Conservation (phyloP, 2,113 vertebrate species). For the Aplodontia rufa region DNA sequence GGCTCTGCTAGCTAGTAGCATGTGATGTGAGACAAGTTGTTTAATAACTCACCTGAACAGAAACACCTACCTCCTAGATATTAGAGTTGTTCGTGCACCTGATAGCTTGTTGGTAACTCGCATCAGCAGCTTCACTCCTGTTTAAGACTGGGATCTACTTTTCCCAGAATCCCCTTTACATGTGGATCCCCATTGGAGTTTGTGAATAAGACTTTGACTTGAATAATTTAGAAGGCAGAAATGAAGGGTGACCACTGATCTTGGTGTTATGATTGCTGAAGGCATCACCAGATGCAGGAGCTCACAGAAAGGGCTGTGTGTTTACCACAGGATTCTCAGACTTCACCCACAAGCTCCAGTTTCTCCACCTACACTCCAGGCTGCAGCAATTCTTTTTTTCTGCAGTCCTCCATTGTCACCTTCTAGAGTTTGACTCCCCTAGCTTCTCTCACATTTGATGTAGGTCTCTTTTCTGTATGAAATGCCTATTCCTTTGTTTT, state of each 20-base stretch:
- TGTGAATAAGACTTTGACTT: neutral
- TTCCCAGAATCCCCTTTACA: neutral
- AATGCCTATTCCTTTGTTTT: neutral
- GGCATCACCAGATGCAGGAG: neutral
- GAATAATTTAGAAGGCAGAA: neutral
- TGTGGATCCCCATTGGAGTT: neutral
- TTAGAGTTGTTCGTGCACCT: neutral
- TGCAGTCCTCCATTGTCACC: neutral
- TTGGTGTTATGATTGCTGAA: neutral
- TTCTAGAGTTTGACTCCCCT: neutral
- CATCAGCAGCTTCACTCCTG: neutral
- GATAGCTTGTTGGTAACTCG: neutral
- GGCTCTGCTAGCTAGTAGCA: neutral
- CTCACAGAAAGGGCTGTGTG: neutral
- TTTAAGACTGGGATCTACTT: neutral
- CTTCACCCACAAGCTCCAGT: neutral
- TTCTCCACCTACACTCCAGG: neutral
- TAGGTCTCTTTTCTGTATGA: neutral
- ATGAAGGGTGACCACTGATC: neutral
- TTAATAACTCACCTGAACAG: neutral
- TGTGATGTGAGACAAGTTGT: conserved; percentile 10
- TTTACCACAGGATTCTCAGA: neutral
- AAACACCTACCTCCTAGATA: neutral
- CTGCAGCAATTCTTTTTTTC: neutral
- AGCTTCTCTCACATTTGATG: neutral